Evolutionary conservation across 1,140 invertebrate genomes (phyloP), one percentile per base, ranked within the genome.

Genomic region (Drosophila lowei): DNA sequence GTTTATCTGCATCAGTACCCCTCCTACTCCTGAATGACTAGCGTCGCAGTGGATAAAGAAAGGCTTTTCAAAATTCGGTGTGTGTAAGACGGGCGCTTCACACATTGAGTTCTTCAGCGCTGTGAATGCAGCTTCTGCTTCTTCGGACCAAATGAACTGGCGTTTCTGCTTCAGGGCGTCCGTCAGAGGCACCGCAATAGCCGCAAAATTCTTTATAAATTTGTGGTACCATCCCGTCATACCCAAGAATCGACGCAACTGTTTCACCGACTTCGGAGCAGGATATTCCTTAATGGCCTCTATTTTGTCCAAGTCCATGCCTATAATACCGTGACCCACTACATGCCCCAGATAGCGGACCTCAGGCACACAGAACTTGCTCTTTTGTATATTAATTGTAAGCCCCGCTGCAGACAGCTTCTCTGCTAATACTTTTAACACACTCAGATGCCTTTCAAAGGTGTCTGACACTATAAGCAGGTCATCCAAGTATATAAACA

Each of bases 241-340:
- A 2, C 48, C 48, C n/a, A 28, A 23, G 9, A 52, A 52, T 15
- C 50, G 52, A 6, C 52, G 1, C 21, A 54, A 4, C 16, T 54
- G 30, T 30, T 54, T 41, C 6, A 53, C 8, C 25, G 58, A 61
- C 41, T 7, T 9, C 34, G 59, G n/a, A n/a, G 48, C 30, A 42
- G 48, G 38, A 28, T 61, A 61, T 13, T 61, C 21, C 0, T 0
- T n/a, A 16, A 43, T 53, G 2, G 46, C 59, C 16, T n/a, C 1
- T 23, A 62, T 62, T 38, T 54, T 44, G 15, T 62, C 59, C 23
- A 15, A 30, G 28, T 46, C 59, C 49, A 54, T 44, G 6, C 48
- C 34, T 7, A 62, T 62, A n/a, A 49, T 62, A 7, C 59, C 58
- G 42, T 61, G 25, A 11, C 48, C 58, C 15, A 52, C 47, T 11